phyloP scores from a whole-genome alignment of 2,888 invertebrate species.

The Falcaria lacertinaria region DNA sequence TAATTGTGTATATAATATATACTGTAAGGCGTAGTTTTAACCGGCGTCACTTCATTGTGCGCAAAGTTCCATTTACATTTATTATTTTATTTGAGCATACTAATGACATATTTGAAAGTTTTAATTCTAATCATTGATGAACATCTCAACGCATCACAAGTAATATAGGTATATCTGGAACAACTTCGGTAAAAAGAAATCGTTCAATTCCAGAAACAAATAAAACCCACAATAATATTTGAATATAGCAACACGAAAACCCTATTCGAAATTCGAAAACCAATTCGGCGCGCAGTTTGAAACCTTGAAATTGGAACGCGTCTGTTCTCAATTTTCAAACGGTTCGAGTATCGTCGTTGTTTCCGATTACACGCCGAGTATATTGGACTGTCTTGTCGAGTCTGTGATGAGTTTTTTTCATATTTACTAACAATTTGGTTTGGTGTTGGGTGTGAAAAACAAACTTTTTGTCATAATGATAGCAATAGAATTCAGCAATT shows the following conservation, averaged over 20 bases:
- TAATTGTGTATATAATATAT: no score
- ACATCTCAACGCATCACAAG: no score
- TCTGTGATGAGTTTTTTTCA: not conserved
- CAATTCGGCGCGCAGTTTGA: slow-evolving; percentile 1
- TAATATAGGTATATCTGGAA: no score
- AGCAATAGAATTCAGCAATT: no score
- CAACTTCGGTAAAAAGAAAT: no score
- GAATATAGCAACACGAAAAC: not conserved
- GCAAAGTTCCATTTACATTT: no score
- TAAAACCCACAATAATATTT: not conserved
- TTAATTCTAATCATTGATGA: no score
- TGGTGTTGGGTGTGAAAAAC: slow-evolving; percentile 3
- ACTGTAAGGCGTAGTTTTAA: no score
- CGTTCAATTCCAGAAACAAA: not conserved
- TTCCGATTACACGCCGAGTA: slow-evolving; percentile 10
- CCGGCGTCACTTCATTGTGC: no score
- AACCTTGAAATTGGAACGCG: slow-evolving; percentile 22
- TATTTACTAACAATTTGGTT: not conserved
- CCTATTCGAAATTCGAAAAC: slow-evolving; percentile 1
- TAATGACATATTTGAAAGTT: no score
- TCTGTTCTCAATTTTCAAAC: slow-evolving; percentile 16
- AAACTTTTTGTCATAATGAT: no score
- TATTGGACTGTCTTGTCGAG: slow-evolving; percentile 8
- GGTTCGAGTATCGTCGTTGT: slow-evolving; percentile 15
- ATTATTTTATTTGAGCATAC: no score